phyloP scores from a whole-genome alignment of 2,888 invertebrate genomes.

The Caenorhabditis sp. region DNA sequence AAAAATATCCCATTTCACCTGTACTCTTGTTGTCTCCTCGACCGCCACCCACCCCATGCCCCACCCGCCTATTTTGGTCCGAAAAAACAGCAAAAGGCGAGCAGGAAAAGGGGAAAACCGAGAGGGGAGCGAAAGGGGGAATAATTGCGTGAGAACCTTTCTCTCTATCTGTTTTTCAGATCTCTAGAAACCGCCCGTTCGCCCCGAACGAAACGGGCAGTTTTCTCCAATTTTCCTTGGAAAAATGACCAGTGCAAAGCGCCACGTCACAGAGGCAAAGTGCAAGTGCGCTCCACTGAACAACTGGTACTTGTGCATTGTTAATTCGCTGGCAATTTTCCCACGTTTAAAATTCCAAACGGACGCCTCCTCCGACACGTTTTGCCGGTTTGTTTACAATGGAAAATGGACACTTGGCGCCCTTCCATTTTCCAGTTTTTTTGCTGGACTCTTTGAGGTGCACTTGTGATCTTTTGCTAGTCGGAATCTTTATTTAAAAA shows the following conservation, averaged over 20 bases:
- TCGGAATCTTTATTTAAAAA: not conserved
- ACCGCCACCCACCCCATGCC: not conserved
- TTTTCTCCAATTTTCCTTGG: not conserved
- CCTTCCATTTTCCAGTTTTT: not conserved
- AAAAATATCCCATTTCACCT: no score
- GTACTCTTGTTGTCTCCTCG: no score
- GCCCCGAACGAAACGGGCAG: no score
- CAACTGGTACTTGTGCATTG: not conserved
- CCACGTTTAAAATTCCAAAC: not conserved
- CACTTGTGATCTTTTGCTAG: not conserved
- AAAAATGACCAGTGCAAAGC: not conserved
- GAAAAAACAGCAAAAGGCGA: not conserved
- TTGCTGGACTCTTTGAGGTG: not conserved
- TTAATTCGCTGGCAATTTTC: no score
- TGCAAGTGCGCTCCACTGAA: conserved; percentile 2
- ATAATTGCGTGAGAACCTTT: conserved; percentile 4
- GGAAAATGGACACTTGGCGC: not conserved
- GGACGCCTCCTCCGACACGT: not conserved
- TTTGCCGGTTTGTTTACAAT: not conserved
- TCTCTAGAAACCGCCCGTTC: no score
- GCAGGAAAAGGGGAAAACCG: not conserved
- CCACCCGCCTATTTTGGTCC: not conserved
- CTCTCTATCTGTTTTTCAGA: not conserved
- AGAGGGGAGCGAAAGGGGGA: not conserved
- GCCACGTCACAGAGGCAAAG: not conserved